Evolutionary conservation across 1,140 invertebrate genomes (phyloP), one percentile per base, ranked within the genome.

Genomic region (Polyergus mexicanus): DNA sequence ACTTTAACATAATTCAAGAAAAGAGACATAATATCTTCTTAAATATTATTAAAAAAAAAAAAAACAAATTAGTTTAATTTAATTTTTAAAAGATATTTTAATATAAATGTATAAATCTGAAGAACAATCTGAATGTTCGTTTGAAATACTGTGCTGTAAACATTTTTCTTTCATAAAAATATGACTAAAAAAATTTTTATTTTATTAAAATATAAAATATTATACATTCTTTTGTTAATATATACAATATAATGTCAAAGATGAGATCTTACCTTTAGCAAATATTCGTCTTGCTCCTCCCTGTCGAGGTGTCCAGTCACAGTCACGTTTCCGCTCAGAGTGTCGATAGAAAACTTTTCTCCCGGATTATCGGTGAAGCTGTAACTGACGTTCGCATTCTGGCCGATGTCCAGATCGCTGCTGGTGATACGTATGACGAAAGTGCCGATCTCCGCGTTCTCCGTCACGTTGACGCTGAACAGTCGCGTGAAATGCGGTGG

Each of bases 381-480:
- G 90, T 99, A 99, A 0, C 97, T 97, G 2, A 97, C 98, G 93
- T 98, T 98, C 0, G 98, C 98, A 95, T 99, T 99, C 65, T 96
- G 95, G 1, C 97, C 98, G 56, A 98, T 96, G 93, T 99, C 99
- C 87, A 96, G 95, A 94, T 99, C 99, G 13, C 97, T 98, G 92
- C 98, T 98, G 3, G 98, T 99, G 0, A 99, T 97, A 92, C 96
- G 96, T 71, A 99, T 98, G 0, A 99, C 98, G 94, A 99, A 99
- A 1, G 98, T 97, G 3, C 98, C 98, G 60, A 99, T 96, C 87
- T 98, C 97, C 0, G 98, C 97, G 94, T 99, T 99, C 95, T 99
- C 99, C 0, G 98, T 99, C 0, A 99, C 98, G 92, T 99, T 99
- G 0, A 98, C 98, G 91, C 97, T 98, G 93, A 99, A 99, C 0